A percentile compares a stretch with the other conserved stretches of the same genome.
phyloP scores from a whole-genome alignment of 1,140 invertebrate species.

The Oedothorax gibbosus region DNA sequence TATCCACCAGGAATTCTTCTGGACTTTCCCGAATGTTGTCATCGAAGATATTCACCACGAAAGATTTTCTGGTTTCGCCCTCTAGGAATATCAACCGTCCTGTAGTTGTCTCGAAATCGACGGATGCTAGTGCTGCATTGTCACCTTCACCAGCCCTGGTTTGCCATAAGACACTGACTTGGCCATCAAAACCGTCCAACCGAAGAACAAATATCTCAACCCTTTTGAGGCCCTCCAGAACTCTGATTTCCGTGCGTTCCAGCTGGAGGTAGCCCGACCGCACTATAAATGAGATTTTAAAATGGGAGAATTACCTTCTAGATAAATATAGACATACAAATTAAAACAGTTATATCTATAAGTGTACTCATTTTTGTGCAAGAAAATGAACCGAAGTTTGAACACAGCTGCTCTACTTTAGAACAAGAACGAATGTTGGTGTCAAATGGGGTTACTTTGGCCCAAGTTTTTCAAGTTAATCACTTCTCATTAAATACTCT shows the following conservation, averaged over 20 bases:
- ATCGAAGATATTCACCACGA: not conserved
- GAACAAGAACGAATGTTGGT: too few relatives aligned
- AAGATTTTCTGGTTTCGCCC: slow-evolving; percentile 2
- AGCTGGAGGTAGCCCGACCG: not conserved
- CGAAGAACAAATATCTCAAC: not conserved
- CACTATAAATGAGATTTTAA: slow-evolving; percentile 1
- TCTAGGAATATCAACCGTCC: slow-evolving; percentile 18
- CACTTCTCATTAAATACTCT: too few relatives aligned
- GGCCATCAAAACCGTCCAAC: not conserved
- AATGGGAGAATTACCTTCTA: not conserved
- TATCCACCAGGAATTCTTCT: not conserved
- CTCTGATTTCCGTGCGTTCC: not conserved
- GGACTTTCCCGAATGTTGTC: not conserved
- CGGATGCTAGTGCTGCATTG: not conserved
- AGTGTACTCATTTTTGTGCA: not conserved
- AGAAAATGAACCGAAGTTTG: not conserved
- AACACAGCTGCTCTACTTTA: too few relatives aligned
- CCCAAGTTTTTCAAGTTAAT: too few relatives aligned
- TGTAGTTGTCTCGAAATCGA: not conserved
- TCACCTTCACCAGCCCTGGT: not conserved
- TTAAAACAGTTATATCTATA: not conserved
- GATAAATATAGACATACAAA: not conserved
- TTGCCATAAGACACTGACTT: not conserved
- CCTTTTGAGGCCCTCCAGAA: not conserved
- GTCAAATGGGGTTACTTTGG: too few relatives aligned